Evolutionary conservation across 2,797 vertebrate species (phyloP), one percentile per base, ranked within the genome.

Genomic region (Podarcis lilfordi): DNA sequence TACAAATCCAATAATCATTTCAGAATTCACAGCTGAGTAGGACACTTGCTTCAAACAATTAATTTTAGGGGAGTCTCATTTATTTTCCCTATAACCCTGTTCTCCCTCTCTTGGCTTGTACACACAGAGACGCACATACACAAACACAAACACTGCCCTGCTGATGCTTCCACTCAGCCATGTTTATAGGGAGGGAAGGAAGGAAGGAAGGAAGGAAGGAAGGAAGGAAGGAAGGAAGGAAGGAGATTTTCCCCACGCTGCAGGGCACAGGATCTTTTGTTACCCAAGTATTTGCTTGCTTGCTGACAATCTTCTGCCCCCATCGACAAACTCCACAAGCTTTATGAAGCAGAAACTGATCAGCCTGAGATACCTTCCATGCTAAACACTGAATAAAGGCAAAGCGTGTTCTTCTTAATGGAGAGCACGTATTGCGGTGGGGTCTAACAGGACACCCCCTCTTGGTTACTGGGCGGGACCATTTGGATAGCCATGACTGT

Each of bases 1-100:
- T 96, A 92, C 95, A 96, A 96, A 96, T 96, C 95, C 96, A 95
- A 97, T 97, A 96, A 97, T 96, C 96, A 96, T 97, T 97, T 95
- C 94, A 96, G 94, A 96, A 97, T 96, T 96, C 96, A 97, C 96
- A 96, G 95, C 91, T 9, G 93, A 96, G 89, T 96, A 93, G 94
- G 96, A 95, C 94, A 95, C 93, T 96, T 94, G 94, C 95, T 95
- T 95, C 93, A 95, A 95, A 95, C 93, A 95, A 96, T 96, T 96
- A 96, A 96, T 97, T 96, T 95, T 92, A 93, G 91, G 91, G 93
- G 92, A 95, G 82, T 94, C 89, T 96, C 93, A 95, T 96, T 96
- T 95, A 95, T 96, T 96, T 96, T 94, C 92, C 80, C 85, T 93
- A 89, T 95, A 94, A 93, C 90, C 50, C 86, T 91, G 71, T 88